Evolutionary conservation across 1,140 invertebrate species (phyloP), one percentile per base, ranked within the genome.

Genomic region (Helicoverpa zea): DNA sequence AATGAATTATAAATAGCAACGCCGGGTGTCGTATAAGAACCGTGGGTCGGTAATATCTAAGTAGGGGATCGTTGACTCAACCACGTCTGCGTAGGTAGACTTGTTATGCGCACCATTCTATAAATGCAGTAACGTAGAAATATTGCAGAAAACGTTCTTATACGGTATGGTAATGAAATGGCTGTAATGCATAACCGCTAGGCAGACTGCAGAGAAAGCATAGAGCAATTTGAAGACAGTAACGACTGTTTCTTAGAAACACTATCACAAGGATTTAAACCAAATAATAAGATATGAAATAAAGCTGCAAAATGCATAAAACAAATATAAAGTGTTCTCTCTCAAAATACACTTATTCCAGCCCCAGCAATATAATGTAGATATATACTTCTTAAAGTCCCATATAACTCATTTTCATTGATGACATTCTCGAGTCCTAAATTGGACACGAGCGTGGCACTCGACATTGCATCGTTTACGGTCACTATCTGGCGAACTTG

Each of bases 61-160:
- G 82, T 81, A 83, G 81, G 73, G 80, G 81, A 84, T 81, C 84
- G 74, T 81, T 86, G 84, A 86, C 81, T 87, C 84, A 83, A 35
- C 79, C 23, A 61, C 70, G 35, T 16, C 70, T 51, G 86, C 81
- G 86, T 86, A 82, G 85, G 85, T 58, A 80, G 74, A 81, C 79
- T 74, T 63, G 83, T 74, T 81, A 30, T 66, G 59, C 59, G 29
- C 61, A 77, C 49, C 18, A 61, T 82, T 75, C 81, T 81, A 74
- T 49, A 59, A 70, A 61, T 47, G 63, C 49, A 35, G 14, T 52
- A 61, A 63, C 51, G 51, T 66, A 78, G 9, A 79, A 77, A 64
- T 66, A 54, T 30, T 70, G 78, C 78, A 80, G 29, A 80, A 59
- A 18, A 63, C 72, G 30, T 63, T 76, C 73, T 43, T 61, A 49